Conservation (phyloP, 2,797 vertebrate genomes). For the Phataginus tricuspis region DNA sequence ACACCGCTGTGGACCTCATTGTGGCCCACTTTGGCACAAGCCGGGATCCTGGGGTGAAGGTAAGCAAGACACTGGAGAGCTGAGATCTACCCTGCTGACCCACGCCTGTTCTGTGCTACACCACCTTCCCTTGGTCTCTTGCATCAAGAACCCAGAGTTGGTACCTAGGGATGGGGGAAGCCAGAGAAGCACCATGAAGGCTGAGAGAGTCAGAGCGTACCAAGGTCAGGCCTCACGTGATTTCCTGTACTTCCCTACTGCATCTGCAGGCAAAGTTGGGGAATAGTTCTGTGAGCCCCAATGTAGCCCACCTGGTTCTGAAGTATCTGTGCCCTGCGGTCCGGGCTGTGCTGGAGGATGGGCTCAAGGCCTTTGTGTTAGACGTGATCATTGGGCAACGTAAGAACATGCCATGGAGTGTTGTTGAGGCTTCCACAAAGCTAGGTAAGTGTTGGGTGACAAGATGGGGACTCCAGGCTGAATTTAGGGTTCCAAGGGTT, state of each 20-base stretch:
- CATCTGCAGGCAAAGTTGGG: constrained; percentile 93
- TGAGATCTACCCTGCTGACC: neutral
- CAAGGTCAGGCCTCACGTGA: neutral
- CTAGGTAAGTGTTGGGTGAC: constrained; percentile 87
- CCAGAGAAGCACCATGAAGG: neutral
- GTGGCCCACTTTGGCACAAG: constrained; percentile 98
- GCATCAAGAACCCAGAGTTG: neutral
- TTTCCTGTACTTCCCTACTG: neutral
- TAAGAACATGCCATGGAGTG: constrained; percentile 95
- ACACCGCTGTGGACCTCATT: constrained; percentile 96
- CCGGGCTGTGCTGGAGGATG: constrained; percentile 92
- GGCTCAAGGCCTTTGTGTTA: constrained; percentile 93
- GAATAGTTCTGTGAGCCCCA: constrained; percentile 98
- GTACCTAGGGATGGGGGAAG: neutral
- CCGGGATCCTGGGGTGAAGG: constrained; percentile 96
- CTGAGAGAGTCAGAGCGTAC: neutral
- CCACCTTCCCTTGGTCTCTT: neutral
- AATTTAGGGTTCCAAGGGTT: neutral
- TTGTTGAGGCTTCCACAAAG: constrained; percentile 97
- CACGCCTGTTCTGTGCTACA: neutral
- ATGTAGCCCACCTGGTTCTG: constrained; percentile 96
- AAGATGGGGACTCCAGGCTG: neutral
- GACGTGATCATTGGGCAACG: constrained; percentile 97
- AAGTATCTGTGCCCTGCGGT: constrained; percentile 98
- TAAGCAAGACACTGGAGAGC: constrained; percentile 74